Evolutionary conservation across 2,797 vertebrate genomes (phyloP), one percentile per base, ranked within the genome.

Genomic region (Enteromius radiatus): DNA sequence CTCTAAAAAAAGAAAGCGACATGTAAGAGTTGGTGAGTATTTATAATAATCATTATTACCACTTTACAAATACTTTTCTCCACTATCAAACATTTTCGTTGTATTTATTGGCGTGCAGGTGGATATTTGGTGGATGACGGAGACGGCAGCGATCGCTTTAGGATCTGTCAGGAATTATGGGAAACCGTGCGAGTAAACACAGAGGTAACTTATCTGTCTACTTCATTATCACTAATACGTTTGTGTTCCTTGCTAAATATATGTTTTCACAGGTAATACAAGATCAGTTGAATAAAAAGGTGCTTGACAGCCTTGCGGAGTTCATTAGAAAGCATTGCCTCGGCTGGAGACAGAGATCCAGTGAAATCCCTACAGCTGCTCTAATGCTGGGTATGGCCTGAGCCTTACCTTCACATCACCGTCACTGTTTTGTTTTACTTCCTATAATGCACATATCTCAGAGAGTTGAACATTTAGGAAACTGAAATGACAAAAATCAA

Each of bases 361-460:
- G 89, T 85, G 98, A 99, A 94, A 98, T 99, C 84, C 98, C 97
- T 83, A 94, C 97, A 21, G 98, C 98, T 12, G 97, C 97, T 80
- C 94, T 99, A 59, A 88, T 98, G 83, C 94, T 98, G 33, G 98
- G 98, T 98, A 92, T 12, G 89, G 61, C 45, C 6, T 31, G 28
- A 23, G 45, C 19, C 15, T 75, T 54, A n/a, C 3, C 21, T 1
- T 23, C 0, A 56, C 3, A 56, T 1, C 19, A 17, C 17, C 7
- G 1, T 6, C 49, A 8, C 49, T 7, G 49, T 2, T 21, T 52
- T 52, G 19, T 17, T 49, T 17, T 49, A 19, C 17, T 19, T 19
- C 47, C 47, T 49, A 49, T 49, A 49, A 19, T 49, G 47, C 47
- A 19, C 49, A 21, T 9, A 52, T 19, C 49, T 52, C 49, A 2